Conservation (phyloP, 1,140 invertebrate species). For the Euwallacea similis region DNA sequence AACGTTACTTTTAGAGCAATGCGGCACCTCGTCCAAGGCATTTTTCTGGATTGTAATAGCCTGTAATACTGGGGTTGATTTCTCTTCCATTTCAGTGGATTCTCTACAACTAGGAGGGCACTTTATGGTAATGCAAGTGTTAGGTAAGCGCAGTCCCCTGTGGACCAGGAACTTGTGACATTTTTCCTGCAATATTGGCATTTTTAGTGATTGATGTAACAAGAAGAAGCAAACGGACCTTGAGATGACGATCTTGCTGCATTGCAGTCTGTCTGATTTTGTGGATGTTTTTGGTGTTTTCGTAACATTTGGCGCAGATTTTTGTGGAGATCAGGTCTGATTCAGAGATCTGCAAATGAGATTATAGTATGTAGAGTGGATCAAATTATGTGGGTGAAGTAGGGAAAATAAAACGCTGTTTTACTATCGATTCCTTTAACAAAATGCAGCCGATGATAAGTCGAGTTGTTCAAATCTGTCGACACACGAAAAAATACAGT, state of each 20-base stretch:
- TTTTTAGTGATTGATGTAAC: constrained; percentile 12
- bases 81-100: background rate
- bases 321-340: constrained; percentile 37
- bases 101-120: background rate
- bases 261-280: constrained; percentile 30
- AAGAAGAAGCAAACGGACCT: constrained; percentile 27
- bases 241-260: constrained; percentile 30
- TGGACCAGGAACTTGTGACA: constrained; percentile 1
- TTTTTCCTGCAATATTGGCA: constrained; percentile 26
- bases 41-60: background rate
- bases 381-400: background rate
- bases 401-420: background rate
- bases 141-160: constrained; percentile 18
- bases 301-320: constrained; percentile 35
- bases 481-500: too few species aligned
- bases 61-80: background rate
- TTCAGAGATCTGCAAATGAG: constrained; percentile 31
- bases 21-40: background rate
- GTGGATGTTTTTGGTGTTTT: constrained; percentile 27
- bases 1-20: too few species aligned
- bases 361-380: background rate
- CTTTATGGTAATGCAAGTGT: constrained; percentile 25
- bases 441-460: too few species aligned
- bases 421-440: background rate
- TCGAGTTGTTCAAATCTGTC: too few species aligned